A percentile compares a stretch with the other conserved stretches of the same genome.
Evolutionary conservation across 2,797 vertebrate species (phyloP).

Genomic region (Okamejei kenojei): DNA sequence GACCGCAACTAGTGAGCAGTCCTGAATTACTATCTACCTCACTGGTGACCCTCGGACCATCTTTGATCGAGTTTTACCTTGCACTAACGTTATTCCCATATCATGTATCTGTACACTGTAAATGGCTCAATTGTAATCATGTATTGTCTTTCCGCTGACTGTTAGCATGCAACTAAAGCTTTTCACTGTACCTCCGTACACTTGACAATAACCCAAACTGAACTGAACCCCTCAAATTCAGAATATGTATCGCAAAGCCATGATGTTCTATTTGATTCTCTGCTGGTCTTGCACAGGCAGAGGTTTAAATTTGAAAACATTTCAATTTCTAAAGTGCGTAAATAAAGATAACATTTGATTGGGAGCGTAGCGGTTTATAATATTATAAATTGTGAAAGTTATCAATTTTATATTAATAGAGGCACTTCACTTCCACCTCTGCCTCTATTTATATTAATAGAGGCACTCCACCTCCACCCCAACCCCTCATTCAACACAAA

Average conservation of each 20-base stretch:
- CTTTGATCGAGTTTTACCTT: no score
- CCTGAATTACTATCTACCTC: no score
- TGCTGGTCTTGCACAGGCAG: neutral
- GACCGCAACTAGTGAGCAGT: no score
- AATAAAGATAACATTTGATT: no score
- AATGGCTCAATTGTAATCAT: no score
- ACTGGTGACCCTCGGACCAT: no score
- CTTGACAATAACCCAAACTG: no score
- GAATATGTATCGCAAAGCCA: neutral
- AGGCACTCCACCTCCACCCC: neutral
- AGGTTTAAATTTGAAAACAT: neutral
- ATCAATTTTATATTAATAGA: neutral
- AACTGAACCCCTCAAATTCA: conserved; percentile 9
- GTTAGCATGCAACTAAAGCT: no score
- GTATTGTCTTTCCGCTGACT: no score
- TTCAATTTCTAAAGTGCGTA: neutral
- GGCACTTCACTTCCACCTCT: neutral
- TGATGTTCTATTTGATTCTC: neutral
- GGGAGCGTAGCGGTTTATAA: neutral
- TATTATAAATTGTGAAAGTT: neutral
- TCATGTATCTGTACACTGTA: no score
- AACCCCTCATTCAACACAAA: neutral
- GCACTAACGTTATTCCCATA: no score
- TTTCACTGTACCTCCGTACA: no score
- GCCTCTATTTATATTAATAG: neutral